phyloP scores from a whole-genome alignment of 2,888 invertebrate genomes.

The Bellardia pandia region DNA sequence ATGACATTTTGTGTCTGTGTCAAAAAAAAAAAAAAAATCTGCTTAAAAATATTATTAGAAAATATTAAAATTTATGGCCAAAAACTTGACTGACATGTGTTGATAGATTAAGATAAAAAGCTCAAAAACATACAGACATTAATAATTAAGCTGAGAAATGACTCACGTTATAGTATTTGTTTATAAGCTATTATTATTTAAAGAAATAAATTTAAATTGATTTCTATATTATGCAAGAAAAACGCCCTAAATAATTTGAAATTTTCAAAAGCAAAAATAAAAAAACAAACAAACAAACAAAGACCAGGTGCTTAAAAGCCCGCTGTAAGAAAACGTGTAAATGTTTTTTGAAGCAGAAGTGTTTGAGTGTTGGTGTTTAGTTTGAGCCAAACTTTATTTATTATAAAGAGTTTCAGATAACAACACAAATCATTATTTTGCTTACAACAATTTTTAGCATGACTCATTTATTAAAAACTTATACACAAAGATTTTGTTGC shows the following conservation, averaged over 20 bases:
- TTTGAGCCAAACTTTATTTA: slow-evolving; percentile 42
- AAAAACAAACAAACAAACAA: slow-evolving; percentile 56
- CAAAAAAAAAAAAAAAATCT: slow-evolving; percentile 29
- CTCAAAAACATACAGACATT: slow-evolving; percentile 17
- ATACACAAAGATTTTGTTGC: too few species aligned
- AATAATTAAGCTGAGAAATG: slow-evolving; percentile 46
- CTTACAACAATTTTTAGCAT: slow-evolving; percentile 63
- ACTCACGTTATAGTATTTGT: slow-evolving; percentile 45
- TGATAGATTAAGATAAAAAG: slow-evolving; percentile 64
- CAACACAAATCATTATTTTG: slow-evolving; percentile 63
- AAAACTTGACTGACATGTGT: slow-evolving; percentile 59
- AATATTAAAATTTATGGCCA: slow-evolving; percentile 5
- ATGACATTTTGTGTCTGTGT: slow-evolving; percentile 52
- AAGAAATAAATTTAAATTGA: slow-evolving; percentile 25
- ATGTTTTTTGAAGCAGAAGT: slow-evolving; percentile 3
- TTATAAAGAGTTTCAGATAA: slow-evolving; percentile 58
- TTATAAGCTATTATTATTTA: slow-evolving; percentile 24
- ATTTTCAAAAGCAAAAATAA: neutral
- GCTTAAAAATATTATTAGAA: slow-evolving; percentile 30
- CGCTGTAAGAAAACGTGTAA: slow-evolving; percentile 20
- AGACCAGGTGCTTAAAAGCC: slow-evolving; percentile 72
- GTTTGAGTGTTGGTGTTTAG: slow-evolving; percentile 9
- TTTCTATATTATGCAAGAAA: slow-evolving; percentile 62
- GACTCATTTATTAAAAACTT: slow-evolving; percentile 54
- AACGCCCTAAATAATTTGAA: neutral